These are phyloP conservation scores for Kuschelorhynchus macadamiae DNA, from an alignment of 2,888 invertebrate species.

Conservation along the genomic window DNA sequence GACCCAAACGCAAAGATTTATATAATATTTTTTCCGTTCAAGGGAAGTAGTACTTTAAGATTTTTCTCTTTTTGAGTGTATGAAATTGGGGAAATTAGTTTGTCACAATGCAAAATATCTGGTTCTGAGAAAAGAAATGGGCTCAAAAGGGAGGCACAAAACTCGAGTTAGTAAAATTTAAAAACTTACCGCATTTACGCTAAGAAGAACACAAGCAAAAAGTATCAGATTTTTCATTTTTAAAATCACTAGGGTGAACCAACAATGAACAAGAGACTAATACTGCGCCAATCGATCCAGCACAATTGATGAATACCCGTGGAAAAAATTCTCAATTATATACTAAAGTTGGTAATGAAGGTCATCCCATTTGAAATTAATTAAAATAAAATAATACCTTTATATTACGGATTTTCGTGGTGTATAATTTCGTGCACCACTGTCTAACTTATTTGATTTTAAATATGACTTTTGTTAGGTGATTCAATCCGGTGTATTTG, in stretches of 20 bases:
- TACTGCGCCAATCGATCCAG: no score
- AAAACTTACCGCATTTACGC: constrained; percentile 31
- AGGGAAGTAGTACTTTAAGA: no score
- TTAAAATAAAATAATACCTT: constrained; percentile 26
- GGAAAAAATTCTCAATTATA: constrained; percentile 13
- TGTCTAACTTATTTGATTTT: constrained; percentile 30
- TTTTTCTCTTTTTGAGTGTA: no score
- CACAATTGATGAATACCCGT: constrained; percentile 4
- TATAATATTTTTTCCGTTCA: no score
- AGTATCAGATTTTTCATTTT: constrained; percentile 52
- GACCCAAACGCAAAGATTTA: no score
- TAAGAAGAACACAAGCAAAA: constrained; percentile 38
- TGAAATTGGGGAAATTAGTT: no score
- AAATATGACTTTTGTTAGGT: constrained; percentile 17
- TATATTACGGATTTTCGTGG: constrained; percentile 6
- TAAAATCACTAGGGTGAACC: no score
- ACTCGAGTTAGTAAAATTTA: neutral
- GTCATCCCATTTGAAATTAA: constrained; percentile 24
- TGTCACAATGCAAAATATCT: no score
- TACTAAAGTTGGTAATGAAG: constrained; percentile 26
- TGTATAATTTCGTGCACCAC: constrained; percentile 37
- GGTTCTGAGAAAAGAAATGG: no score
- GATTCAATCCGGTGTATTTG: constrained; percentile 1
- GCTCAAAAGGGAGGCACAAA: no score
- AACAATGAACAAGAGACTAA: no score